Evolutionary conservation across 2,113 vertebrate species (phyloP).

Genomic region (Brachypodius melanocephalos): DNA sequence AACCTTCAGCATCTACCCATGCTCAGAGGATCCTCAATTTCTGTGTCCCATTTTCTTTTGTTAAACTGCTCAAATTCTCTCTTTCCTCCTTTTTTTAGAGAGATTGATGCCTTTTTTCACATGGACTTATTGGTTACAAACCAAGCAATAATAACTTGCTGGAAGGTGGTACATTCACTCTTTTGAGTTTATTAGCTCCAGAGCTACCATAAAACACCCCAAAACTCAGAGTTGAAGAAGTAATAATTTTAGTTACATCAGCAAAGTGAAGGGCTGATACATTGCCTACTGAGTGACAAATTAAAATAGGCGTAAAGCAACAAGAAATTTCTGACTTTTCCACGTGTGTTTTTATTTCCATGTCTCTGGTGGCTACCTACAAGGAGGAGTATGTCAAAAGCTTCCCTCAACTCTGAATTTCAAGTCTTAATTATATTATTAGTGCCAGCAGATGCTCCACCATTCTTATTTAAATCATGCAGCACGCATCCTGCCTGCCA

Average conservation of each 20-base stretch:
- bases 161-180: not conserved
- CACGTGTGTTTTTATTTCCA: not conserved
- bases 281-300: not conserved
- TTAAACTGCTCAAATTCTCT: not conserved
- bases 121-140: not conserved
- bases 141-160: not conserved
- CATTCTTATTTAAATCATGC: not conserved
- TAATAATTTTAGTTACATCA: not conserved
- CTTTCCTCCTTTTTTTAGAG: not conserved
- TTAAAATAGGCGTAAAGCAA: conserved; percentile 26
- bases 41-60: not conserved
- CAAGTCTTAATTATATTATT: not conserved
- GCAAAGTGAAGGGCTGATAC: not conserved
- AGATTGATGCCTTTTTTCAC: not conserved
- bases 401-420: not conserved
- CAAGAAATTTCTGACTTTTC: not conserved
- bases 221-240: not conserved
- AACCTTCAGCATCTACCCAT: not conserved
- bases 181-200: not conserved
- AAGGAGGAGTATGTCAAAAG: not conserved
- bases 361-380: not conserved
- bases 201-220: not conserved
- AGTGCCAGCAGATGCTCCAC: not conserved
- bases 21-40: not conserved
- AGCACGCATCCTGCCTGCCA: not conserved